Conservation (phyloP, 2,113 vertebrate genomes). For the Mirza zaza region DNA sequence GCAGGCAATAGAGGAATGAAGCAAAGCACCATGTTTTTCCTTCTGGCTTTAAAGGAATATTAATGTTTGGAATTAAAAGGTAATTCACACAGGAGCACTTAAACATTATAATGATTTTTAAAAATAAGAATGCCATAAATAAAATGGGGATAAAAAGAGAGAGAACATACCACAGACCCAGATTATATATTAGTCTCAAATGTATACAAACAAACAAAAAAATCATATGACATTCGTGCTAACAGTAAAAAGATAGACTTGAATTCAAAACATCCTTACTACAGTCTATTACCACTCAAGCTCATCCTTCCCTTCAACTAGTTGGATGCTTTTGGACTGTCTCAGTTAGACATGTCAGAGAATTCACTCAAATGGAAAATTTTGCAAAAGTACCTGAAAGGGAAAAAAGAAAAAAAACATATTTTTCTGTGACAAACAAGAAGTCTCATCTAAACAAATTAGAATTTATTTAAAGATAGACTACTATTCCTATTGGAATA, state of each 20-base stretch:
- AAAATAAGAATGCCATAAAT: not conserved
- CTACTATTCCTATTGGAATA: not conserved
- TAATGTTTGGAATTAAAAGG: not conserved
- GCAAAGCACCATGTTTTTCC: not conserved
- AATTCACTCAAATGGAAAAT: not conserved
- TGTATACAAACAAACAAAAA: not conserved
- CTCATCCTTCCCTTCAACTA: not conserved
- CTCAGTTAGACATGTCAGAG: accelerated
- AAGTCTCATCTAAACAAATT: not conserved
- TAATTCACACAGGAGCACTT: not conserved
- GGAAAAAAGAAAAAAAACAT: accelerated
- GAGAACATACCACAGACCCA: not conserved
- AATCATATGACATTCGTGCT: not conserved
- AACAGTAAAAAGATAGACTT: not conserved
- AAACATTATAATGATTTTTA: not conserved
- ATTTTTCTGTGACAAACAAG: not conserved
- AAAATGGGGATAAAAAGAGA: not conserved
- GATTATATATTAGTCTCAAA: not conserved
- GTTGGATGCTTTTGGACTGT: accelerated
- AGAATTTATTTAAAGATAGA: not conserved
- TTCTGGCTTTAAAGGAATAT: not conserved
- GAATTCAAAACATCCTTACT: not conserved
- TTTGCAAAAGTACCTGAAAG: not conserved
- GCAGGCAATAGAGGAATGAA: not conserved
- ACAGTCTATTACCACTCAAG: not conserved